Evolutionary conservation across 2,888 invertebrate genomes (phyloP).

Genomic region (Diadegma fenestrale): DNA sequence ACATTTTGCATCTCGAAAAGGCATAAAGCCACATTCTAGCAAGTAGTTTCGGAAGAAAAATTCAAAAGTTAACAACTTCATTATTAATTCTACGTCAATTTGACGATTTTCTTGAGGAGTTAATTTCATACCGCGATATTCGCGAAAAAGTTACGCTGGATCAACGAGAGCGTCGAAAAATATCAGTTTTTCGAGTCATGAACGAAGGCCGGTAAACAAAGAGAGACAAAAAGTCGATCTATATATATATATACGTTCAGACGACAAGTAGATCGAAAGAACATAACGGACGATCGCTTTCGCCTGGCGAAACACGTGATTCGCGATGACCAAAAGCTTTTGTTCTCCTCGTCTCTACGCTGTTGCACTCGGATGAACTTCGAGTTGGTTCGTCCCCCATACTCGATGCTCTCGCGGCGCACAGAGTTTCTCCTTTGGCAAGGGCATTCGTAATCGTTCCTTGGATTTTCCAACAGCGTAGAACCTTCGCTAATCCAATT

Average conservation of each 20-base stretch:
- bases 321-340: conserved; percentile 53
- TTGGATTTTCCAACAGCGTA: conserved; percentile 42
- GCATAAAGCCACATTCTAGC: background rate
- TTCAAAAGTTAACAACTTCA: background rate
- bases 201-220: background rate
- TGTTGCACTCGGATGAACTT: conserved; percentile 59
- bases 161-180: background rate
- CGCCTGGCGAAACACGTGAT: conserved; percentile 39
- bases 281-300: conserved; percentile 61
- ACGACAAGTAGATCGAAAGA: conserved; percentile 22
- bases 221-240: background rate
- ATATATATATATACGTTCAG: background rate
- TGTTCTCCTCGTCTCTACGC: conserved; percentile 49
- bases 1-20: background rate
- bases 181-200: background rate
- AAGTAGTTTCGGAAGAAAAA: background rate
- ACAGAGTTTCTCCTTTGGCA: conserved; percentile 54
- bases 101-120: background rate
- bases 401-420: conserved; percentile 1
- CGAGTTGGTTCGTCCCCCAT: conserved; percentile 25
- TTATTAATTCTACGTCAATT: too few relatives aligned
- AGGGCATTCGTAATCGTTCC: conserved; percentile 58
- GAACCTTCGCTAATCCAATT: conserved; percentile 34
- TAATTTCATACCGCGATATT: background rate
- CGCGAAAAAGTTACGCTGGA: background rate